Conservation (phyloP, 2,797 vertebrate species). For the Sphaeramia orbicularis region DNA sequence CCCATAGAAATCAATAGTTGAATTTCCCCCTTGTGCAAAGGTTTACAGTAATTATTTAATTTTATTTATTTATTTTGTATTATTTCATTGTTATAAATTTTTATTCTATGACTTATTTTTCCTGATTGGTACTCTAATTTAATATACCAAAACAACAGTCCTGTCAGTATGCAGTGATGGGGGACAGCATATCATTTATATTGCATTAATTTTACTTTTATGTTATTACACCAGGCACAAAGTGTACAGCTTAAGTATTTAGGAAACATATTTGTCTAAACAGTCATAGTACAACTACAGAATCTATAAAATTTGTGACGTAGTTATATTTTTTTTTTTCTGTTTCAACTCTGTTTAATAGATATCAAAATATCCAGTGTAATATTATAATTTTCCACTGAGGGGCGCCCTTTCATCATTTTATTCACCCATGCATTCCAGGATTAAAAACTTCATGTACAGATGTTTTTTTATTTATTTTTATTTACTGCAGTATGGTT, state of each 20-base stretch:
- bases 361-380: slow-evolving; percentile 16
- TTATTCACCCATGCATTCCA: neutral
- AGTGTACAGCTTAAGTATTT: too few relatives aligned
- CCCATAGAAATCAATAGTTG: too few relatives aligned
- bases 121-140: too few relatives aligned
- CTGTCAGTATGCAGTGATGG: neutral
- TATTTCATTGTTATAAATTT: too few relatives aligned
- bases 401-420: slow-evolving; percentile 32
- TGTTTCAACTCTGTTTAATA: neutral
- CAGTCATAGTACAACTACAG: neutral
- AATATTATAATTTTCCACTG: slow-evolving; percentile 23
- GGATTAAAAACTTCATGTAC: neutral
- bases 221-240: too few relatives aligned
- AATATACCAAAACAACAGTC: neutral
- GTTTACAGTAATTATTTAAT: too few relatives aligned
- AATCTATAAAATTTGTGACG: rapidly evolving
- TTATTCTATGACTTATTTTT: too few relatives aligned
- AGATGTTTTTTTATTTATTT: too few relatives aligned
- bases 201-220: too few relatives aligned
- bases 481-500: neutral
- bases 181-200: neutral
- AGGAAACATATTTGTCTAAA: neutral
- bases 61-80: too few relatives aligned
- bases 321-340: neutral
- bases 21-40: too few relatives aligned